Base-by-base conservation (phyloP, 2,888 invertebrate genomes). In the Drosophila phalerata region DNA sequence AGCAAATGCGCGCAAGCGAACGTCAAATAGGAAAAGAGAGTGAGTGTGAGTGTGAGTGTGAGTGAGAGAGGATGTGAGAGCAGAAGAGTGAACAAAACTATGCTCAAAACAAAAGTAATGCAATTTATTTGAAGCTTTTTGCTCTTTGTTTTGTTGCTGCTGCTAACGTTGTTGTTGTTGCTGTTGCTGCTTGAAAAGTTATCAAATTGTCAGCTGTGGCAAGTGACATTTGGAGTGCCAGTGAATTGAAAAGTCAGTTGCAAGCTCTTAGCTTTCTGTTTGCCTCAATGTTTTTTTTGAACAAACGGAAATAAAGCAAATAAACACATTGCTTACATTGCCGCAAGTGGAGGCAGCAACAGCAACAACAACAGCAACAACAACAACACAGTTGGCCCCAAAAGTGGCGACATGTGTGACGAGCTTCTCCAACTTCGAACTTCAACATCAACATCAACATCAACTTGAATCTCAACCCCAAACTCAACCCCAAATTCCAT, bases 271-370 rank as follows among this genome's bases (percentile, higher is more conserved):
- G 32, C n/a, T 34, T 25, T 32, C 28, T 67, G 67, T 70, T 66
- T 75, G 53, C 64, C 58, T 60, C 55, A 45, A 49, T 71, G 57
- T 62, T 62, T 65, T 64, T 60, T 65, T 62, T 57, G 37, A 79
- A 79, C 79, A 84, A 79, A 68, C 61, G 56, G 69, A 81, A 75
- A 74, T 73, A 79, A 79, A 75, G 75, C 83, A 89, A 88, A 89
- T 87, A 86, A 89, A 88, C 88, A 89, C 89, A 80, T 79, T 72
- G 78, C 77, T 72, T 80, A 71, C 72, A 71, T 63, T 45, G 63
- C 53, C 42, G 32, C 57, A 66, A 69, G 52, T 30, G 28, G 22
- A 28, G 30, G 58, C 17, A 28, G 45, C 1, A 19, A 37, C 34
- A 51, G 15, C 17, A 48, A 45, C n/a, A 45, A 8, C 32, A 17